phyloP scores from a whole-genome alignment of 35 echinoderm and acorn worm species.

The Heliocidaris erythrogramma region DNA sequence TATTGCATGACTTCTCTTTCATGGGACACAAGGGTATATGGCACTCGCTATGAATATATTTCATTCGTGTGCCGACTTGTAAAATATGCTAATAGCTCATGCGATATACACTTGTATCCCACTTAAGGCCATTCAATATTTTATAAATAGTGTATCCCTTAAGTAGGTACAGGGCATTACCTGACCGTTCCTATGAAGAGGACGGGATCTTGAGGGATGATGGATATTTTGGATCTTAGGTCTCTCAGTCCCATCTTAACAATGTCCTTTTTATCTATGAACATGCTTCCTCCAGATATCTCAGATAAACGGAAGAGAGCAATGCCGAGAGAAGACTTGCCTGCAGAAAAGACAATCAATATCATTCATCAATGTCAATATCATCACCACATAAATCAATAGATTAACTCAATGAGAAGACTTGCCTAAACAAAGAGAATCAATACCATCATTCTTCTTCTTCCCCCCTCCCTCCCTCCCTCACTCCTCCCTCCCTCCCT shows the following conservation, averaged over 20 bases:
- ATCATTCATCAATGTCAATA: neutral
- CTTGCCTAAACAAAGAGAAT: too few relatives aligned
- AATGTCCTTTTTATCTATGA: conserved; percentile 72
- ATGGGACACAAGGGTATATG: too few relatives aligned
- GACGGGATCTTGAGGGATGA: conserved; percentile 90
- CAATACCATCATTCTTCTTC: too few relatives aligned
- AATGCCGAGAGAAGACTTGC: conserved; percentile 80
- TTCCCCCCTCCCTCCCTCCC: too few relatives aligned
- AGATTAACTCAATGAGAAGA: neutral
- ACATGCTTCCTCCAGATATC: conserved; percentile 56
- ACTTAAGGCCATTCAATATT: too few relatives aligned
- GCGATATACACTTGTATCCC: too few relatives aligned
- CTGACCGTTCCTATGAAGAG: conserved; percentile 87
- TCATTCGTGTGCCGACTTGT: too few relatives aligned
- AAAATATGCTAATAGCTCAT: too few relatives aligned
- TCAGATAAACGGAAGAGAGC: conserved; percentile 79
- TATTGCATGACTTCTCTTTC: too few relatives aligned
- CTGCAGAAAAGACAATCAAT: conserved; percentile 28
- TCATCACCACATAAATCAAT: neutral
- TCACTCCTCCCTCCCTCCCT: too few relatives aligned
- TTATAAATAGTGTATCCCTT: too few relatives aligned
- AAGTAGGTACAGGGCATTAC: conserved; percentile 11
- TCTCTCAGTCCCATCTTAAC: conserved; percentile 71
- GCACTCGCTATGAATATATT: too few relatives aligned
- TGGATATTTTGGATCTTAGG: conserved; percentile 82